phyloP scores from a whole-genome alignment of 2,797 vertebrate species.

The Argyrosomus regius region DNA sequence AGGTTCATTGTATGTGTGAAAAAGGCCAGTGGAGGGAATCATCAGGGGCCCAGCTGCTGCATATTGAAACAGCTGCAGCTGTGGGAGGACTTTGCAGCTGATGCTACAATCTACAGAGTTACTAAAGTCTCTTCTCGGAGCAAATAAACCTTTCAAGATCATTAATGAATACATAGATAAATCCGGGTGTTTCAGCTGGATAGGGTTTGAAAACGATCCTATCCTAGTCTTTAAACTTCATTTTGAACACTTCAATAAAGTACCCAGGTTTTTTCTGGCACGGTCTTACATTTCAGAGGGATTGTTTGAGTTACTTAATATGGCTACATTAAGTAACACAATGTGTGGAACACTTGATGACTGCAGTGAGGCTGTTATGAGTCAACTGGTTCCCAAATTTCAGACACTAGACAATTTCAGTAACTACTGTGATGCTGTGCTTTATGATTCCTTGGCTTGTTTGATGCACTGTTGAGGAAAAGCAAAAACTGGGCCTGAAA shows the following conservation, averaged over 20 bases:
- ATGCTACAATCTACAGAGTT: constrained; percentile 1
- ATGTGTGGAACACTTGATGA: background rate
- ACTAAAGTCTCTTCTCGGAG: constrained; percentile 7
- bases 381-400: constrained; percentile 8
- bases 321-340: background rate
- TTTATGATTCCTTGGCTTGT: background rate
- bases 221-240: background rate
- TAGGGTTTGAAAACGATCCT: background rate
- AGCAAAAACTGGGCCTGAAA: background rate
- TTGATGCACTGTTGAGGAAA: background rate
- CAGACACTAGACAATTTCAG: background rate
- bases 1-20: constrained; percentile 24
- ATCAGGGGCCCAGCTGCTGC: constrained; percentile 41
- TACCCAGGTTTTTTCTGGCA: background rate
- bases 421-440: background rate
- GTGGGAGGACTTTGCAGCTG: constrained; percentile 29
- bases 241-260: background rate
- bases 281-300: constrained; percentile 3
- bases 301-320: constrained; percentile 8
- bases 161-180: background rate
- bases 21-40: constrained; percentile 11
- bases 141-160: background rate
- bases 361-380: background rate
- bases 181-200: background rate
- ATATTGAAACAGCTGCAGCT: constrained; percentile 59